A percentile compares a stretch with the other conserved stretches of the same genome.
Evolutionary conservation across 2,797 vertebrate species (phyloP).

Genomic region (Coilia nasus): DNA sequence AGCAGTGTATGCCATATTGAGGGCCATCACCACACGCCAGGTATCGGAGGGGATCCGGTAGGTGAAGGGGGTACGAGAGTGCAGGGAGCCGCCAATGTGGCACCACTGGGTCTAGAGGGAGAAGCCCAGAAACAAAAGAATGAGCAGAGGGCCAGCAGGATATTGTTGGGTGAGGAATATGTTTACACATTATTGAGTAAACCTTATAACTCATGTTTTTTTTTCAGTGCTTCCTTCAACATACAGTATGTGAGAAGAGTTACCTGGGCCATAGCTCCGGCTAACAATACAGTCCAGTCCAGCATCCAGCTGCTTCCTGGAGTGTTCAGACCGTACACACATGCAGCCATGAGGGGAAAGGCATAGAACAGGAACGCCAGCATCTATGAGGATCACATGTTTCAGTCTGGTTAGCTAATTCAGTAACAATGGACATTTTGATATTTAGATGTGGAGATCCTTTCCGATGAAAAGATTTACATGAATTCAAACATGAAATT

Average conservation of each 20-base stretch:
- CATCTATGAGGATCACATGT: slow-evolving; percentile 75
- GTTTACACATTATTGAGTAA: no score
- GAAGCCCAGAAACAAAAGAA: background rate
- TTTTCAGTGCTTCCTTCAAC: background rate
- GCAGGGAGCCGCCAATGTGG: slow-evolving; percentile 88
- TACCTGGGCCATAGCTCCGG: slow-evolving; percentile 90
- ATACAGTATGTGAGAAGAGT: background rate
- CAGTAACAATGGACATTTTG: background rate
- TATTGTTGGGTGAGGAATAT: no score
- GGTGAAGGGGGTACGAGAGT: slow-evolving; percentile 88
- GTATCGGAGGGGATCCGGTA: slow-evolving; percentile 87
- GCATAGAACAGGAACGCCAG: slow-evolving; percentile 86
- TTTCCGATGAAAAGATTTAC: background rate
- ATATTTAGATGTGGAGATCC: background rate
- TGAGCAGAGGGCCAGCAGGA: background rate
- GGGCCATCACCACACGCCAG: slow-evolving; percentile 75
- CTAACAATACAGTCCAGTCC: slow-evolving; percentile 87
- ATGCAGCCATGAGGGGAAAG: slow-evolving; percentile 79
- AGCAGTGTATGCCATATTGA: slow-evolving; percentile 76
- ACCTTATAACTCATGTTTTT: background rate
- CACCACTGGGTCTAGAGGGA: slow-evolving; percentile 86
- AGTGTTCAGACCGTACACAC: slow-evolving; percentile 76
- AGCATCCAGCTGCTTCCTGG: slow-evolving; percentile 92
- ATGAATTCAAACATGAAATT: background rate
- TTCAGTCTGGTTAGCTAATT: background rate